phyloP scores from a whole-genome alignment of 2,113 vertebrate genomes.

The Neodon shergylaensis region DNA sequence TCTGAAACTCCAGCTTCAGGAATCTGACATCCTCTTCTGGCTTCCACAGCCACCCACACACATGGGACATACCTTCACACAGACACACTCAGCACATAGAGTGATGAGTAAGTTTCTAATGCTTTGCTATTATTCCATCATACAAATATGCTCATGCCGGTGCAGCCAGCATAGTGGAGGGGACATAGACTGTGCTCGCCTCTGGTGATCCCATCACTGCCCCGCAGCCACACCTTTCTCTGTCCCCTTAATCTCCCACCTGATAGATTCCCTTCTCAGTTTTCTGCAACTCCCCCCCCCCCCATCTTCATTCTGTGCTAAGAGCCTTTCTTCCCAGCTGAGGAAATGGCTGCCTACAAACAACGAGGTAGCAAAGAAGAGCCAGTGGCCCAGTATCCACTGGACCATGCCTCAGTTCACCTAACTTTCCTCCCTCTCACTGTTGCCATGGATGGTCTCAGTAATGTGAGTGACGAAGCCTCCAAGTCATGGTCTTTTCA shows the following conservation, averaged over 20 bases:
- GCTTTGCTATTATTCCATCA: neutral
- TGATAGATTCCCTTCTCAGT: neutral
- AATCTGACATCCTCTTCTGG: too few species aligned
- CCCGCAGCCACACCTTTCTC: neutral
- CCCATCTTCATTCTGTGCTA: neutral
- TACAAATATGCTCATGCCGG: neutral
- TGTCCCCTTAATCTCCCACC: neutral
- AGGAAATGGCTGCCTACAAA: neutral
- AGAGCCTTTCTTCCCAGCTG: neutral
- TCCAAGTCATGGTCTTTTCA: neutral
- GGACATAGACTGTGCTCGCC: neutral
- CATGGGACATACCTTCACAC: neutral
- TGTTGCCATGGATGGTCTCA: neutral
- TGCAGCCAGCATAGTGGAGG: neutral
- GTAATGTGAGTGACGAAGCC: neutral
- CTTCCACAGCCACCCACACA: neutral
- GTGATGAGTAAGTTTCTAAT: neutral
- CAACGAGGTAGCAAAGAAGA: neutral
- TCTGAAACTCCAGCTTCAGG: neutral
- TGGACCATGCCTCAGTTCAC: neutral
- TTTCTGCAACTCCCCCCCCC: neutral
- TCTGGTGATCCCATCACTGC: neutral
- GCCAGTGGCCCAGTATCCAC: neutral
- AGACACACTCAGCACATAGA: neutral
- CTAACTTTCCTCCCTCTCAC: neutral